A percentile compares a stretch with the other conserved stretches of the same genome.
Conservation (phyloP, 2,113 vertebrate species). For the Dunckerocampus dactyliophorus region DNA sequence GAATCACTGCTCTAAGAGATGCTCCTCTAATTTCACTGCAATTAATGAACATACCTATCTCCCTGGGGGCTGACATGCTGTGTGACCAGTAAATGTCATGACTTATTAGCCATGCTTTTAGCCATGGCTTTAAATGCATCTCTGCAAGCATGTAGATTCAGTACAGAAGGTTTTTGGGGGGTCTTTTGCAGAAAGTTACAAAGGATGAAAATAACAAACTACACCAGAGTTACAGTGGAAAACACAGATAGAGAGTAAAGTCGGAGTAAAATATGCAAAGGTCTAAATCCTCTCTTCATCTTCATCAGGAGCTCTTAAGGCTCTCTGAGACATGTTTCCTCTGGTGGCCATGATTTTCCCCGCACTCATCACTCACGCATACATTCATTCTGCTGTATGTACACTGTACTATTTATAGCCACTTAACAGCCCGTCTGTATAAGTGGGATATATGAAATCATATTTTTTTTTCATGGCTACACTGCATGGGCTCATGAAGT, state of each 20-base stretch:
- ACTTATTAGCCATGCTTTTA: conserved; percentile 20
- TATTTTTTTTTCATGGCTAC: conserved; percentile 53
- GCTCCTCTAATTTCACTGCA: conserved; percentile 47
- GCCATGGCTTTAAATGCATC: not conserved
- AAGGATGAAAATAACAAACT: conserved; percentile 24
- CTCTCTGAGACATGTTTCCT: conserved; percentile 51
- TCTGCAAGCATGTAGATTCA: conserved; percentile 1
- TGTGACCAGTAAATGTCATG: conserved; percentile 58
- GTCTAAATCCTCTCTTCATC: conserved; percentile 59
- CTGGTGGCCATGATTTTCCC: conserved; percentile 49
- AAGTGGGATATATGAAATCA: conserved; percentile 58
- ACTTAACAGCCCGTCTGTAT: conserved; percentile 32
- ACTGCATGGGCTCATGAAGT: conserved; percentile 17
- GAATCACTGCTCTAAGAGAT: conserved; percentile 27
- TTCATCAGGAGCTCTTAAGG: conserved; percentile 65
- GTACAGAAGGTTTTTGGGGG: not conserved
- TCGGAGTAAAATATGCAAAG: conserved; percentile 55
- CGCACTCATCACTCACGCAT: conserved; percentile 47
- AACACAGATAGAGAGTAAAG: conserved; percentile 24
- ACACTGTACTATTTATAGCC: conserved; percentile 28
- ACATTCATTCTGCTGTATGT: conserved; percentile 25
- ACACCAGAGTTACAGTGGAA: conserved; percentile 7
- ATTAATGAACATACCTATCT: conserved; percentile 55
- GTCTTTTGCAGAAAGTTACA: conserved; percentile 13
- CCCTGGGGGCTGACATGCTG: conserved; percentile 37